These are phyloP conservation scores for Theocolax elegans DNA, from an alignment of 1,140 invertebrate genomes.

Conservation along the genomic window DNA sequence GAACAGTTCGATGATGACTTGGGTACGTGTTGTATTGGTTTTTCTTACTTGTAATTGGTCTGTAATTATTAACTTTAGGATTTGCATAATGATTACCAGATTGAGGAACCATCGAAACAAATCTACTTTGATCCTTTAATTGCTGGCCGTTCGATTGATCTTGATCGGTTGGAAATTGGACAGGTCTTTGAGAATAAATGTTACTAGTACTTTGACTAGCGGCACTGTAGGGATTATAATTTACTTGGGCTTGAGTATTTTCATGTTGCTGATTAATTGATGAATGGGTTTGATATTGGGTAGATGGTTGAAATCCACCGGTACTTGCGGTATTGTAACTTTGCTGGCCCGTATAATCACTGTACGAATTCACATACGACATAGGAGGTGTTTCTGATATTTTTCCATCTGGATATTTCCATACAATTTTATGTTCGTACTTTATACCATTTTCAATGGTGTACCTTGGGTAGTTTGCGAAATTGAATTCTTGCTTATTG, in stretches of 20 bases:
- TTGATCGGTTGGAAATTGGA: constrained; percentile 58
- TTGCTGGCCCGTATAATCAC: constrained; percentile 46
- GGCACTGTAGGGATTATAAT: neutral
- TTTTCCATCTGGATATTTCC: constrained; percentile 65
- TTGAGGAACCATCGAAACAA: constrained; percentile 34
- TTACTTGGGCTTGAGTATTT: neutral
- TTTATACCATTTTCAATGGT: constrained; percentile 59
- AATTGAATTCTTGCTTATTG: constrained; percentile 44
- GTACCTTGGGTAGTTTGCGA: constrained; percentile 53
- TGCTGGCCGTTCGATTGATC: constrained; percentile 37
- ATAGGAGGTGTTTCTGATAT: constrained; percentile 56
- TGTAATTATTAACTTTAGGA: constrained; percentile 8
- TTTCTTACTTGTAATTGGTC: neutral
- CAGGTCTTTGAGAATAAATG: constrained; percentile 58
- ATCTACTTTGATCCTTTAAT: constrained; percentile 43
- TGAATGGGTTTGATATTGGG: neutral
- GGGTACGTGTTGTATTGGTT: neutral
- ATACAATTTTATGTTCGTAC: constrained; percentile 64
- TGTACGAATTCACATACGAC: constrained; percentile 56
- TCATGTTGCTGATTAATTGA: neutral
- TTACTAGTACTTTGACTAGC: constrained; percentile 7
- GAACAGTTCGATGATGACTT: constrained; percentile 2
- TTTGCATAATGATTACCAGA: neutral
- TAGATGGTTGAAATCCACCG: neutral
- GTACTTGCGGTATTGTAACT: constrained; percentile 2